Evolutionary conservation across 1,140 invertebrate species (phyloP), one percentile per base, ranked within the genome.

Genomic region (Drosophila rhopaloa): DNA sequence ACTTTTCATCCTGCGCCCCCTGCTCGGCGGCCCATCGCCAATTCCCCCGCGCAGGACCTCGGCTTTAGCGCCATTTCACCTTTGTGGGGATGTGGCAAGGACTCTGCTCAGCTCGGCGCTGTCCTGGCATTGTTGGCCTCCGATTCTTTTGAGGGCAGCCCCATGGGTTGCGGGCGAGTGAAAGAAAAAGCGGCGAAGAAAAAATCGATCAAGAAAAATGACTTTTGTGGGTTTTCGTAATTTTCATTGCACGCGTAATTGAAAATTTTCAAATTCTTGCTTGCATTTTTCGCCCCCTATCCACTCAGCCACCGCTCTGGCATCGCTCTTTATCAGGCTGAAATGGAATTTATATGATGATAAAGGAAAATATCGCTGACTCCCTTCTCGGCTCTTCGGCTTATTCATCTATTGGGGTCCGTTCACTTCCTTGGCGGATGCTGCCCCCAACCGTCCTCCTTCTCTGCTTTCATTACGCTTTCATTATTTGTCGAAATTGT

Each of bases 131-230:
- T 88, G 76, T 84, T 88, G 76, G 76, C 59, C 80, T 80, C 66
- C 67, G 84, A 88, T 88, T 86, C 83, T 79, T 85, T 86, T 88
- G 83, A 88, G 66, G 67, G 53, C 79, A 76, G 57, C 54, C 50
- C 59, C 24, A 38, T n/a, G 43, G 35, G 13, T 9, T 47, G 32
- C 50, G 55, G 46, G 32, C 43, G 44, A 50, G 43, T 14, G 37
- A 63, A 40, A 32, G 44, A 35, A 58, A 47, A 56, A 32, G 40
- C 16, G 19, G 19, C 40, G 53, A 8, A 44, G 75, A 81, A 88
- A 88, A 89, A 89, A 89, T 89, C 84, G 84, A 89, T 89, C 84
- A 89, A 89, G 84, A 89, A 84, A 89, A 89, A 89, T 89, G 84
- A 89, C 84, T 89, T 89, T 89, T 89, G 84, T 89, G 84, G 81